Evolutionary conservation across 2,113 vertebrate species (phyloP).

Genomic region (Poeciliopsis retropinna): DNA sequence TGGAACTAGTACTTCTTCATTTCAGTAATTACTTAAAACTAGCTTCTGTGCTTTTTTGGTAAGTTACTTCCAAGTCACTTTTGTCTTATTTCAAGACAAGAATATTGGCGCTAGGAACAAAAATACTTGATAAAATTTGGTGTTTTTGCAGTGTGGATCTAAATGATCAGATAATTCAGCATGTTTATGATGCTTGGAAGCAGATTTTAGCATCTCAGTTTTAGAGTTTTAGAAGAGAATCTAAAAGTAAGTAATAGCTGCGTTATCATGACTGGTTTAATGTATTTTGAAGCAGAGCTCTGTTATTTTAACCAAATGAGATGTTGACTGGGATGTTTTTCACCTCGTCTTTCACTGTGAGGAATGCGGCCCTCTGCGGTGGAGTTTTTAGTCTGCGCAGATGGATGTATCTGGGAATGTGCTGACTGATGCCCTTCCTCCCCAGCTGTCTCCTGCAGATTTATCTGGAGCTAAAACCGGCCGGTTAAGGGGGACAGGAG

Average conservation of each 20-base stretch:
- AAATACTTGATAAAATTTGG: no score
- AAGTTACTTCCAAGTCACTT: no score
- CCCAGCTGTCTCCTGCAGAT: slow-evolving; percentile 74
- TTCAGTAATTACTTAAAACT: no score
- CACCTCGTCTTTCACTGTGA: slow-evolving; percentile 18
- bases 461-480: slow-evolving; percentile 78
- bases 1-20: no score
- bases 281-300: neutral
- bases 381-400: slow-evolving; percentile 56
- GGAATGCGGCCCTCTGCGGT: slow-evolving; percentile 53
- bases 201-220: slow-evolving; percentile 21
- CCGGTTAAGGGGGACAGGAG: slow-evolving; percentile 54
- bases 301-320: slow-evolving; percentile 8
- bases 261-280: neutral
- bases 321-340: slow-evolving; percentile 5
- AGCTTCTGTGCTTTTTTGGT: no score
- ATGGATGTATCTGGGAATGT: slow-evolving; percentile 70
- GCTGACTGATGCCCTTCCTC: slow-evolving; percentile 71
- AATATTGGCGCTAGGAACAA: no score
- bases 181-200: slow-evolving; percentile 3
- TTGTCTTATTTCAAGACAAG: no score
- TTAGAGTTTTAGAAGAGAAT: slow-evolving; percentile 14
- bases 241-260: neutral
- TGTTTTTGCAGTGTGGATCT: no score
- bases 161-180: slow-evolving; percentile 32